Evolutionary conservation across 2,113 vertebrate genomes (phyloP), one percentile per base, ranked within the genome.

Genomic region (Ptyas mucosa): DNA sequence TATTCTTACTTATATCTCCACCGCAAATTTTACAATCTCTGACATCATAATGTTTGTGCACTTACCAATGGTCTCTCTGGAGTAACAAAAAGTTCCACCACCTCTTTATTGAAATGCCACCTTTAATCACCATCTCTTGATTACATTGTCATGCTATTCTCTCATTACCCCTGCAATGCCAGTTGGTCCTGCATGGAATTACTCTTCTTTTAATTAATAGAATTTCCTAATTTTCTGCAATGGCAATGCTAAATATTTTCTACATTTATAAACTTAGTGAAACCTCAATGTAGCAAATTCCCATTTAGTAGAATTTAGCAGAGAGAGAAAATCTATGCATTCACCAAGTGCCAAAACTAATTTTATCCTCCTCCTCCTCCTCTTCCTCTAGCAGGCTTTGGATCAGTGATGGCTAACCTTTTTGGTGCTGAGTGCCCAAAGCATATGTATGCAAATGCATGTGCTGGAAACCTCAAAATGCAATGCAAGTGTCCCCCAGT

Each of bases 31-130:
- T n/a, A 91, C 51, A 46, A 34, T 0, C 11, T 75, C 7, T 24
- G 7, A 0, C 3, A 58, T 34, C 89, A 91, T 52, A 85, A 39
- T 8, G 0, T 3, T 2, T 10, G 1, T 87, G 51, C 34, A 53
- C 54, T 55, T 23, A 49, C 55, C 46, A 87, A 49, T 46, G 94
- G 52, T 8, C 52, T 39, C 54, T 90, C 85, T 61, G 94, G 46
- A 61, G 29, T 20, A 34, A 12, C 1, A 29, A 54, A 53, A 96
- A 86, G 3, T 89, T 23, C 55, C 8, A 0, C 57, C 91, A 91
- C 9, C 58, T 57, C 21, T 8, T 51, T 58, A 34, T 85, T 88
- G 69, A 53, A 34, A 10, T 7, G 39, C 23, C 49, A 61, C 91
- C 91, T 88, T 90, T 43, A 51, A 24, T 92, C 90, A 89, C 94